phyloP scores from a whole-genome alignment of 2,113 vertebrate genomes.

The Archocentrus centrarchus region DNA sequence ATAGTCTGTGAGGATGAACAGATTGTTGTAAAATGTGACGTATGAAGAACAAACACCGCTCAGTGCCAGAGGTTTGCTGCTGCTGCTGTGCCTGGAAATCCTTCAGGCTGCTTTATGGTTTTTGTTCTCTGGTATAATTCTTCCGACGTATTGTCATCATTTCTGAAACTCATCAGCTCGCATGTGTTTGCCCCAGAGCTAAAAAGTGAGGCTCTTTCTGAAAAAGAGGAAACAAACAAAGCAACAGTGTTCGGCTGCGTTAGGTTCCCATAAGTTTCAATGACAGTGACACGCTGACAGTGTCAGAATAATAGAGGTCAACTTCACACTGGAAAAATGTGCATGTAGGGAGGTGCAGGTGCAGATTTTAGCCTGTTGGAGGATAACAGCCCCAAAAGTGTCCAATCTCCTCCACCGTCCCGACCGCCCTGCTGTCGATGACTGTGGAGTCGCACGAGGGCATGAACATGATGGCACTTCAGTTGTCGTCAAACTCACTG shows the following conservation, averaged over 20 bases:
- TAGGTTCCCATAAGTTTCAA: rapidly evolving
- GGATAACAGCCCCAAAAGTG: background rate
- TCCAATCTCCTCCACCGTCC: background rate
- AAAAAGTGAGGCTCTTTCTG: background rate
- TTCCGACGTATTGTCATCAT: conserved; percentile 11
- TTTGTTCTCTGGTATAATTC: conserved; percentile 39
- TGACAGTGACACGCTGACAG: background rate
- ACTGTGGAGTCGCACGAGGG: background rate
- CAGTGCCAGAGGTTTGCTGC: conserved; percentile 18
- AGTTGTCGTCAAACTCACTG: background rate
- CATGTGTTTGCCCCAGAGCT: background rate
- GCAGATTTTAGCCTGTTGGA: background rate
- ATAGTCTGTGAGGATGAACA: conserved; percentile 35
- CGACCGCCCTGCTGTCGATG: too few species aligned
- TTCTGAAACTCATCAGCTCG: background rate
- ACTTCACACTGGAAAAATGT: background rate
- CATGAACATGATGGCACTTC: background rate
- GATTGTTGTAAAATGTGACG: conserved; percentile 44
- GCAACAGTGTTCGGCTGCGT: background rate
- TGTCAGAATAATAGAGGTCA: background rate
- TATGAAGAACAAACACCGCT: conserved; percentile 28
- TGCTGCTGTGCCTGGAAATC: conserved; percentile 22
- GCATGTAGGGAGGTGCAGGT: background rate
- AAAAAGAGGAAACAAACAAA: background rate
- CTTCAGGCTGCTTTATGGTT: conserved; percentile 47